Evolutionary conservation across 2,888 invertebrate species (phyloP).

Genomic region (Micropterix aruncella): DNA sequence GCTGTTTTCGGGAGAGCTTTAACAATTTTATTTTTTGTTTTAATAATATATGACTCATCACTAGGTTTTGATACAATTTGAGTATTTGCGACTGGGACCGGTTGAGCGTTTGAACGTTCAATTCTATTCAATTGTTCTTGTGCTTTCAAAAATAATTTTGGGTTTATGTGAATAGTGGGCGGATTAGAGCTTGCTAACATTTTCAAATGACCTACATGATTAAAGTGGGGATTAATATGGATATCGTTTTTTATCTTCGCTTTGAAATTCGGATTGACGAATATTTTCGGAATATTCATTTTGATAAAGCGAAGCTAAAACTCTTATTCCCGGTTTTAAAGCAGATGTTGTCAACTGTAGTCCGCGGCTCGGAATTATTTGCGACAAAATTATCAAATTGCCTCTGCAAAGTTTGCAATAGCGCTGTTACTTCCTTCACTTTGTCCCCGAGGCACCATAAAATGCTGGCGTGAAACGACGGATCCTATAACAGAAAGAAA

Average conservation of each 20-base stretch:
- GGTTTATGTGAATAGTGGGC: constrained; percentile 33
- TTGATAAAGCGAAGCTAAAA: constrained; percentile 38
- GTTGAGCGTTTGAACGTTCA: neutral
- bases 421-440: constrained; percentile 28
- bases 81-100: neutral
- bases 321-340: constrained; percentile 68
- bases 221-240: constrained; percentile 32
- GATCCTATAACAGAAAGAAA: constrained; percentile 43
- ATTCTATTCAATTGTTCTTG: neutral
- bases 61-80: neutral
- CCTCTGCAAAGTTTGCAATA: constrained; percentile 36
- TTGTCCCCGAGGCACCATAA: constrained; percentile 65
- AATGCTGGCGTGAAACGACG: constrained; percentile 75
- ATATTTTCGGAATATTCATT: constrained; percentile 2
- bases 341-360: constrained; percentile 34
- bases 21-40: constrained; percentile 8
- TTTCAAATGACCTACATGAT: constrained; percentile 7
- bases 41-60: constrained; percentile 5
- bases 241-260: neutral
- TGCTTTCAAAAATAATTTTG: constrained; percentile 21
- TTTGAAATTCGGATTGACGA: constrained; percentile 9
- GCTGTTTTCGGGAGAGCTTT: neutral
- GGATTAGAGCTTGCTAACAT: neutral
- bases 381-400: neutral
- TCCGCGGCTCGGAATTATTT: neutral